phyloP scores from a whole-genome alignment of 1,140 invertebrate genomes.

The Sycophila sp. region DNA sequence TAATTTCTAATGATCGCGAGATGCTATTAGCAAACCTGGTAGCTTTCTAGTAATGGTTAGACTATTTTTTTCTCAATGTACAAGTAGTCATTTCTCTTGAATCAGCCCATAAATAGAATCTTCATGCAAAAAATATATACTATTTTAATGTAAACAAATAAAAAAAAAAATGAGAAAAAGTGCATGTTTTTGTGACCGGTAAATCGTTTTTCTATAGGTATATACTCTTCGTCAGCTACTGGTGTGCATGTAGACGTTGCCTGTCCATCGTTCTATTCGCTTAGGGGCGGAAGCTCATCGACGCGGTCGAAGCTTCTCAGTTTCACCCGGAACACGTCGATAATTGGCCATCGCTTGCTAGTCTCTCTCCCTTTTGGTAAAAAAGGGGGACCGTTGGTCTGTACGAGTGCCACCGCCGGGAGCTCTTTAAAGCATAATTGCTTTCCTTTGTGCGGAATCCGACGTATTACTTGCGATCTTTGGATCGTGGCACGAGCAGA shows the following conservation, averaged over 20 bases:
- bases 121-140: no score
- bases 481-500: no score
- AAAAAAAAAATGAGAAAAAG: constrained; percentile 1
- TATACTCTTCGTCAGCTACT: neutral
- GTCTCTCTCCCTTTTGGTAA: no score
- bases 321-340: neutral
- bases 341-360: constrained; percentile 12
- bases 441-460: constrained; percentile 39
- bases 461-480: constrained; percentile 10
- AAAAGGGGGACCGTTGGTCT: no score
- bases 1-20: no score
- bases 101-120: no score
- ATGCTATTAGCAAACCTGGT: no score
- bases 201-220: neutral
- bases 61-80: no score
- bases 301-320: neutral
- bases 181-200: neutral
- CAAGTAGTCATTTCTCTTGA: no score
- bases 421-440: constrained; percentile 45
- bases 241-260: neutral
- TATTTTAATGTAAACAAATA: no score
- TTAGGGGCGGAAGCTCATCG: neutral
- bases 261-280: neutral
- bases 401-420: no score
- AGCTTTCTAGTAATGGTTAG: no score